Percentiles rank a stretch among this genome's conserved stretches.
phyloP scores from a whole-genome alignment of 2,888 invertebrate species.

The Protonemura montana region DNA sequence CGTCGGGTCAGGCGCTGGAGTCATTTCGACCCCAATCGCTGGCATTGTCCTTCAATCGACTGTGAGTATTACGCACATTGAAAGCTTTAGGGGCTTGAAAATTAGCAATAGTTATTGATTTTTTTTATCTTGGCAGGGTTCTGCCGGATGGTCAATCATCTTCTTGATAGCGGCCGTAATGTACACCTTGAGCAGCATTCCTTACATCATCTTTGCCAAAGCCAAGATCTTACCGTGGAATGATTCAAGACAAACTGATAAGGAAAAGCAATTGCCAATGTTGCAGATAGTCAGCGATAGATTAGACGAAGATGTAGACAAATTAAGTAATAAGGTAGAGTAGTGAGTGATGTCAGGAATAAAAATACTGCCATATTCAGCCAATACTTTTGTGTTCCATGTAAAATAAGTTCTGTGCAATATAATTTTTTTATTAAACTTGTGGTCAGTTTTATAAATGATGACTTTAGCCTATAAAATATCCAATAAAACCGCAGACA shows the following conservation, averaged over 20 bases:
- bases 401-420: background rate
- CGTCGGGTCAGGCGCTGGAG: slow-evolving; percentile 50
- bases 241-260: slow-evolving; percentile 7
- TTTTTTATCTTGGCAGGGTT: slow-evolving; percentile 41
- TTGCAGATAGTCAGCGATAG: background rate
- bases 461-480: background rate
- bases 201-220: slow-evolving; percentile 49
- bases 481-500: background rate
- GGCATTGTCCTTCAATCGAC: slow-evolving; percentile 45
- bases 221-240: slow-evolving; percentile 51
- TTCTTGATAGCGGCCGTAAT: slow-evolving; percentile 49
- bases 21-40: slow-evolving; percentile 51
- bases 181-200: slow-evolving; percentile 48
- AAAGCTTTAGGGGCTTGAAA: too few species aligned
- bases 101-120: background rate
- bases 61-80: too few species aligned
- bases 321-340: background rate
- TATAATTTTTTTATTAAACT: slow-evolving; percentile 18
- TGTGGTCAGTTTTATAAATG: slow-evolving; percentile 8
- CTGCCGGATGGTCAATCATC: slow-evolving; percentile 50
- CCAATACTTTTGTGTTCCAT: background rate
- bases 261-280: slow-evolving; percentile 7
- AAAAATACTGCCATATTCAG: background rate
- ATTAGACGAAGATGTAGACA: background rate
- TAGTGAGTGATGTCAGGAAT: background rate